These are phyloP conservation scores for Griposia aprilina DNA, from an alignment of 2,888 invertebrate genomes.

Conservation along the genomic window DNA sequence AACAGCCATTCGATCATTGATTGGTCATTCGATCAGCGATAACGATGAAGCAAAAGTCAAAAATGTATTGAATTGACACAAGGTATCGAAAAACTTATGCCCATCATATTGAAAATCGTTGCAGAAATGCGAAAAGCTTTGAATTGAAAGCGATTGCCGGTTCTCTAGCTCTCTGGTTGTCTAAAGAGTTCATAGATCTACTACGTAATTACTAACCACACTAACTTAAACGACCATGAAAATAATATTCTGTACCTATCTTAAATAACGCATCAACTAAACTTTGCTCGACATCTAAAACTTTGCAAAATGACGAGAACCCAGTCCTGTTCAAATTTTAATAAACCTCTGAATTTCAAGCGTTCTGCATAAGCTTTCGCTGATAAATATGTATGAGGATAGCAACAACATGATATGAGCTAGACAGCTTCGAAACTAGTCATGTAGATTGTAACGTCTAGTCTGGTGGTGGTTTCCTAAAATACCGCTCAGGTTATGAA, in stretches of 20 bases:
- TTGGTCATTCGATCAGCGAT: neutral
- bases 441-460: neutral
- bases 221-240: neutral
- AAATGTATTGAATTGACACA: too few relatives aligned
- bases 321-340: conserved; percentile 27
- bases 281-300: conserved; percentile 10
- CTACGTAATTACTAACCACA: too few relatives aligned
- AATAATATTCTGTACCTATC: neutral
- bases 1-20: too few relatives aligned
- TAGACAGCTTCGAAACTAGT: conserved; percentile 6
- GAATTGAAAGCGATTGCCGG: too few relatives aligned
- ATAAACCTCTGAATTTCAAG: conserved; percentile 37
- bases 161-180: neutral
- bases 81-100: too few relatives aligned
- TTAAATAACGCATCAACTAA: conserved; percentile 13
- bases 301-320: conserved; percentile 2
- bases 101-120: too few relatives aligned
- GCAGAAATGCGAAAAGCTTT: too few relatives aligned
- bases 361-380: conserved; percentile 8
- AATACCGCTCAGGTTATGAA: conserved; percentile 3
- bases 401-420: conserved; percentile 13
- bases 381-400: conserved; percentile 37
- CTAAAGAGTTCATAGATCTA: neutral
- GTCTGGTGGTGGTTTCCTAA: neutral
- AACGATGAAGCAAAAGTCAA: neutral